Conservation (phyloP, 2,888 invertebrate species). For the Ethmia dodecea region DNA sequence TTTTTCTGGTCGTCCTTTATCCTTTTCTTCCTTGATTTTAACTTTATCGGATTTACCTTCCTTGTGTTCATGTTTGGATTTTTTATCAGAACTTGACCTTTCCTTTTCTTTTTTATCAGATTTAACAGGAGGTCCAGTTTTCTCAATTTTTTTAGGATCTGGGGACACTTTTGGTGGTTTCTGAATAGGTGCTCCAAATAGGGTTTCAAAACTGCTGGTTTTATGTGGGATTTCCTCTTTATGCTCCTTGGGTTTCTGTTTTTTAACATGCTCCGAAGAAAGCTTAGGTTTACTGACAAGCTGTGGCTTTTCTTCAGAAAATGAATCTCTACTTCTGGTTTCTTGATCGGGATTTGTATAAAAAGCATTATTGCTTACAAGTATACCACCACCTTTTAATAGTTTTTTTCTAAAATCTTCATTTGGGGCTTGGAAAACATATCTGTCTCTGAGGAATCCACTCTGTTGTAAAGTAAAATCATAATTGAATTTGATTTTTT, state of each 20-base stretch:
- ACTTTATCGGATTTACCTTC: constrained; percentile 63
- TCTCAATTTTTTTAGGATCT: constrained; percentile 77
- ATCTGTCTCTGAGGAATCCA: constrained; percentile 87
- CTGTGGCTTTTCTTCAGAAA: constrained; percentile 76
- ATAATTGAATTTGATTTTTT: constrained; percentile 89
- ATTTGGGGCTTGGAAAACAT: constrained; percentile 89
- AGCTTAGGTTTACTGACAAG: constrained; percentile 85
- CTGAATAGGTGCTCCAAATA: constrained; percentile 90
- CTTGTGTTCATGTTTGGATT: constrained; percentile 68
- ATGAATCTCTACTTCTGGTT: constrained; percentile 76
- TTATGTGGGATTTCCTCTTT: constrained; percentile 76
- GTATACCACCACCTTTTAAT: constrained; percentile 89
- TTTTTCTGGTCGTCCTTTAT: constrained; percentile 66
- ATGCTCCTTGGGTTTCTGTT: constrained; percentile 77
- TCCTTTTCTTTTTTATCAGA: constrained; percentile 79
- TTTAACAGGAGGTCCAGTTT: constrained; percentile 42
- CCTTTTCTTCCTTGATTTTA: constrained; percentile 68
- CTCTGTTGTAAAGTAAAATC: constrained; percentile 89
- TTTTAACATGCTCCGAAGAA: constrained; percentile 76
- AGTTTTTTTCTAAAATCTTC: constrained; percentile 94
- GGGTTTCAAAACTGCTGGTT: constrained; percentile 83
- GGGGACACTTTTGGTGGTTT: constrained; percentile 85
- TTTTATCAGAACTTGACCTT: constrained; percentile 63
- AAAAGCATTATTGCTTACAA: constrained; percentile 60
- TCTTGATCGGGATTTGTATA: constrained; percentile 74